Conservation (phyloP, 2,888 invertebrate species). For the Nebria brevicollis region DNA sequence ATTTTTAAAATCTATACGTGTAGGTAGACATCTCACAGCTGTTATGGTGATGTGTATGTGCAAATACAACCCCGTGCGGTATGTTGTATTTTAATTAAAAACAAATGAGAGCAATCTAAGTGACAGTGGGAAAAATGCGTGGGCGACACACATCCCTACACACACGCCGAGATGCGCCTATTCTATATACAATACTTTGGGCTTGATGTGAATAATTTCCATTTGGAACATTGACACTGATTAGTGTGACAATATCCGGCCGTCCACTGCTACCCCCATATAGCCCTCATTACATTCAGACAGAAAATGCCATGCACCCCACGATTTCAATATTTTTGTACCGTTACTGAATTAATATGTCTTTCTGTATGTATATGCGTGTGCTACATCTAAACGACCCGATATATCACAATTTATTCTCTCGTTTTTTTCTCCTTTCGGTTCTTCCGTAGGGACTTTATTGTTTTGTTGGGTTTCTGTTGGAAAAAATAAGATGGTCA, state of each 20-base stretch:
- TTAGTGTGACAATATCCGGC: constrained; percentile 62
- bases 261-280: constrained; percentile 58
- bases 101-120: constrained; percentile 44
- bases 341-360: constrained; percentile 60
- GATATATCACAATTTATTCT: constrained; percentile 42
- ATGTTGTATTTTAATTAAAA: constrained; percentile 44
- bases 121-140: constrained; percentile 45
- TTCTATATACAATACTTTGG: constrained; percentile 18
- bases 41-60: neutral
- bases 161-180: constrained; percentile 23
- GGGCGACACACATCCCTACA: neutral
- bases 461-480: constrained; percentile 2
- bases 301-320: constrained; percentile 63
- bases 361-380: constrained; percentile 46
- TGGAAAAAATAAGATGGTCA: constrained; percentile 26
- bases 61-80: constrained; percentile 27
- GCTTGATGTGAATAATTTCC: neutral
- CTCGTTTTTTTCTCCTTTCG: constrained; percentile 20
- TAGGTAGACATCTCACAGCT: neutral
- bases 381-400: constrained; percentile 36
- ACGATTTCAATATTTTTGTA: constrained; percentile 60
- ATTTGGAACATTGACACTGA: constrained; percentile 55
- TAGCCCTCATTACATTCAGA: constrained; percentile 59
- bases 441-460: constrained; percentile 21
- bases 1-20: neutral